Evolutionary conservation across 2,113 vertebrate genomes (phyloP).

Genomic region (Merops nubicus): DNA sequence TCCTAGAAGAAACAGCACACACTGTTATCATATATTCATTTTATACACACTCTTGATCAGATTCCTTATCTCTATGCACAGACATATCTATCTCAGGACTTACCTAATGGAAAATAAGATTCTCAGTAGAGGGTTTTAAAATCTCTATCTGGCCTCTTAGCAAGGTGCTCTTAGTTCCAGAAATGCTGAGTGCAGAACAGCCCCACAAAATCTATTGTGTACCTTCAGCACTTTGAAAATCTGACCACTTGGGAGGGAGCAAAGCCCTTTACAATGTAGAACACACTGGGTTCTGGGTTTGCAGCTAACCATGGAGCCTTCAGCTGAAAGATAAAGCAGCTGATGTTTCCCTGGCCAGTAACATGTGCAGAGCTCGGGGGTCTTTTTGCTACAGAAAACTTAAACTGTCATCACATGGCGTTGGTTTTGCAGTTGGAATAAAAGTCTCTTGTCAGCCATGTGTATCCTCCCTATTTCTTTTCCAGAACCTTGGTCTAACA

Average conservation of each 20-base stretch:
- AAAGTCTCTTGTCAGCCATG: neutral
- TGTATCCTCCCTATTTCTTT: neutral
- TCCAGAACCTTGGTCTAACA: neutral
- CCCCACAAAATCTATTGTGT: neutral
- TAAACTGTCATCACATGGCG: accelerated
- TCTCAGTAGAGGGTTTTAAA: neutral
- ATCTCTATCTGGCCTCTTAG: neutral
- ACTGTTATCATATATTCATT: neutral
- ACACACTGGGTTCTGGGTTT: neutral
- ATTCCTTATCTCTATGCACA: neutral
- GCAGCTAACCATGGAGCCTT: neutral
- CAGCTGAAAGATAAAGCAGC: neutral
- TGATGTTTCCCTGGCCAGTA: neutral
- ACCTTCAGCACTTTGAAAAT: neutral
- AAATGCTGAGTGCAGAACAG: neutral
- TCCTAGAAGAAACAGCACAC: neutral
- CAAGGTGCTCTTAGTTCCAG: neutral
- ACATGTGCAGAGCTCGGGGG: neutral
- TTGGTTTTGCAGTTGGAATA: neutral
- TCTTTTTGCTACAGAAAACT: neutral
- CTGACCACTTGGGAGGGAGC: neutral
- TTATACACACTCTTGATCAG: neutral
- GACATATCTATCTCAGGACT: neutral
- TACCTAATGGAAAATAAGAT: neutral
- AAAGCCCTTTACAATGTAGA: no score